Conservation (phyloP, 2,888 invertebrate genomes). For the Myopa tessellatipennis region DNA sequence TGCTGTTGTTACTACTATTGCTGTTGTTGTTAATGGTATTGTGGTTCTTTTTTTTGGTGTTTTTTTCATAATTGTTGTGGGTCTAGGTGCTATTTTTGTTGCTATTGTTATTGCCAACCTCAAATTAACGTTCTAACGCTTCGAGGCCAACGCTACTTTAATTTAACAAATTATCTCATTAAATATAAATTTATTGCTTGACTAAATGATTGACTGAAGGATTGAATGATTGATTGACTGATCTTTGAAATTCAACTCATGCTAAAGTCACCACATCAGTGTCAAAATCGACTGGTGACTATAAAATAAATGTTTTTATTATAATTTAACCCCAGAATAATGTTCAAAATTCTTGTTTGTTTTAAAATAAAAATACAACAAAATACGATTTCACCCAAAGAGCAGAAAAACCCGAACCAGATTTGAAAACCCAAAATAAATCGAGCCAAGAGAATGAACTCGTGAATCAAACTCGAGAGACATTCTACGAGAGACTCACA, state of each 20-base stretch:
- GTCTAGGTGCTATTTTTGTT: not conserved
- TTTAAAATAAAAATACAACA: too few species aligned
- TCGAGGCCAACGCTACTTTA: conserved; percentile 10
- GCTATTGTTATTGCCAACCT: not conserved
- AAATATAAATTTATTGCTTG: not conserved
- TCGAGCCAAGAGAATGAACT: too few species aligned
- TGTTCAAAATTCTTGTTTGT: too few species aligned
- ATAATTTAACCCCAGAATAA: too few species aligned
- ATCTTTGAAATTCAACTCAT: not conserved
- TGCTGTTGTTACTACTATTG: not conserved
- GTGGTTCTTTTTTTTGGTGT: not conserved
- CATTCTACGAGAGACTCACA: too few species aligned
- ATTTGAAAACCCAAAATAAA: too few species aligned
- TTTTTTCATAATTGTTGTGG: too few species aligned
- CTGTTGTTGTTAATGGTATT: not conserved
- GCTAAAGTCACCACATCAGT: not conserved
- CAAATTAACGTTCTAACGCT: not conserved
- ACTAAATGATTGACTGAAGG: not conserved
- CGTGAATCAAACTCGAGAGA: too few species aligned
- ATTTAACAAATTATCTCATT: not conserved
- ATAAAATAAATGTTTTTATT: too few species aligned
- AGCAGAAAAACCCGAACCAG: too few species aligned
- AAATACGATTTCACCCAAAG: too few species aligned
- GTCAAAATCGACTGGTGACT: not conserved
- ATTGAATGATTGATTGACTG: too few species aligned